Evolutionary conservation across 2,797 vertebrate species (phyloP).

Genomic region (Chromis chromis): DNA sequence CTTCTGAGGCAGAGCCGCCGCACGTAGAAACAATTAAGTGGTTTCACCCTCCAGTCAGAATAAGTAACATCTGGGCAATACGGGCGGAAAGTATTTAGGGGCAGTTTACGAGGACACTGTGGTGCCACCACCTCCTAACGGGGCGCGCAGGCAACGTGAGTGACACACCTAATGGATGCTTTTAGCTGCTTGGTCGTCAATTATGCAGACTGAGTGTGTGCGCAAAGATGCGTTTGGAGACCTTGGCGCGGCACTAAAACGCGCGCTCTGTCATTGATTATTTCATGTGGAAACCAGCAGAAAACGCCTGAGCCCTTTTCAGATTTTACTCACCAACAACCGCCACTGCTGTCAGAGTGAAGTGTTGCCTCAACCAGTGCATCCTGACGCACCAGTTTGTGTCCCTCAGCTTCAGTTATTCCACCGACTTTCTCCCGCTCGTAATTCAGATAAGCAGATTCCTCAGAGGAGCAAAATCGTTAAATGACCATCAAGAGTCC

Average conservation of each 20-base stretch:
- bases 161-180: slow-evolving; percentile 56
- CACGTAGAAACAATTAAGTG: slow-evolving; percentile 45
- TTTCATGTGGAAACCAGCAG: background rate
- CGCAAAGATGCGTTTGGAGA: slow-evolving; percentile 45
- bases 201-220: slow-evolving; percentile 36
- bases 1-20: slow-evolving; percentile 19
- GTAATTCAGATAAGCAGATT: background rate
- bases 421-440: slow-evolving; percentile 30
- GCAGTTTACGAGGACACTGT: slow-evolving; percentile 38
- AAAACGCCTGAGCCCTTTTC: background rate
- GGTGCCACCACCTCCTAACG: slow-evolving; percentile 49
- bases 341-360: slow-evolving; percentile 48
- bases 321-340: slow-evolving; percentile 65
- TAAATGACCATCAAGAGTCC: slow-evolving; percentile 18
- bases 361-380: slow-evolving; percentile 33
- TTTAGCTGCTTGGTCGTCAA: slow-evolving; percentile 39
- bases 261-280: background rate
- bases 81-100: slow-evolving; percentile 47
- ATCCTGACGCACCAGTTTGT: slow-evolving; percentile 56
- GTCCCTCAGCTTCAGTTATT: slow-evolving; percentile 38
- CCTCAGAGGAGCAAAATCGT: background rate
- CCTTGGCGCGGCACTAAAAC: background rate
- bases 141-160: slow-evolving; percentile 14
- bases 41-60: slow-evolving; percentile 45
- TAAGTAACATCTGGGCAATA: slow-evolving; percentile 44